Conservation (phyloP, 2,888 invertebrate species). For the Kuschelorhynchus macadamiae region DNA sequence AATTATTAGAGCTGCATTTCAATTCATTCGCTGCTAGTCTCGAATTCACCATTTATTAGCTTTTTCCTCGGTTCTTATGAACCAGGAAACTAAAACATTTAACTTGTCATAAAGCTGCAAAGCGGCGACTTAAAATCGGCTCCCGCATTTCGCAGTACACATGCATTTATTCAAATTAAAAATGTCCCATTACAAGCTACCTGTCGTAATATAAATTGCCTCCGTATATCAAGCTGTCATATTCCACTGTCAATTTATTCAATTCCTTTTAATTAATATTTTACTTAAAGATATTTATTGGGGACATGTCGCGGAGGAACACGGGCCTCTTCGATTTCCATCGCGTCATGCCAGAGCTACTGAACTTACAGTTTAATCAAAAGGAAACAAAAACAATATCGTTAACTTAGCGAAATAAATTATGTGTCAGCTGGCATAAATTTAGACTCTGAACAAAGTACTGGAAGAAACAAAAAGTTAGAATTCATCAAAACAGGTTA, state of each 20-base stretch:
- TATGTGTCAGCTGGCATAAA: neutral
- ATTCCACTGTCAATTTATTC: slow-evolving; percentile 35
- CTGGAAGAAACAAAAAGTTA: too few relatives aligned
- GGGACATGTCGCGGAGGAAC: too few relatives aligned
- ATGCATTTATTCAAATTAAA: slow-evolving; percentile 40
- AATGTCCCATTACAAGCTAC: slow-evolving; percentile 37
- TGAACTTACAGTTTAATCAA: too few relatives aligned
- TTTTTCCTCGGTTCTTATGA: too few relatives aligned
- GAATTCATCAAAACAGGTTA: too few relatives aligned
- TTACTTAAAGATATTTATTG: slow-evolving; percentile 37
- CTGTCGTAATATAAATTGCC: slow-evolving; percentile 44
- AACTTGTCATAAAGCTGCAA: slow-evolving; percentile 30
- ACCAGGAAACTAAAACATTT: too few relatives aligned
- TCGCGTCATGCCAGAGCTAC: too few relatives aligned
- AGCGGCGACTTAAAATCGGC: slow-evolving; percentile 29
- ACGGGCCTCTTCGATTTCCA: too few relatives aligned
- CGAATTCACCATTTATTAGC: too few relatives aligned
- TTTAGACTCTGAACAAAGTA: too few relatives aligned
- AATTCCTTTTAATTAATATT: slow-evolving; percentile 39
- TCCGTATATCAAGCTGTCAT: slow-evolving; percentile 41
- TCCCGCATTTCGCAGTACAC: slow-evolving; percentile 19
- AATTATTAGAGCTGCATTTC: too few relatives aligned
- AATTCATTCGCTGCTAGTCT: too few relatives aligned
- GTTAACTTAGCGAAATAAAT: neutral
- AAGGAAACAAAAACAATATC: slow-evolving; percentile 6